Evolutionary conservation across 2,113 vertebrate species (phyloP).

Genomic region (Serilophus lunatus): DNA sequence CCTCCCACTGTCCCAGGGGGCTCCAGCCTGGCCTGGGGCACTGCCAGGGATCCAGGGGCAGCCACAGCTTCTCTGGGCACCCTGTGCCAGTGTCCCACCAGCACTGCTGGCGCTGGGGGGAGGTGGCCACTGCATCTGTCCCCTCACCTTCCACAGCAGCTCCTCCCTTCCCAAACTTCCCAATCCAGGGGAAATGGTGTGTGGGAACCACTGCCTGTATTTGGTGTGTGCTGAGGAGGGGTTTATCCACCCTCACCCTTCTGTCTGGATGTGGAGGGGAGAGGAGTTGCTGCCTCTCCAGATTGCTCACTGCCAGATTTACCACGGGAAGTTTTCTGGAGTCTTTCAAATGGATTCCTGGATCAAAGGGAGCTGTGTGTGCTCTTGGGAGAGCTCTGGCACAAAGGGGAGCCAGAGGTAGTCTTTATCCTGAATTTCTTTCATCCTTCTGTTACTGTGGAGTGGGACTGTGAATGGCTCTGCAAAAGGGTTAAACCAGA

Average conservation of each 20-base stretch:
- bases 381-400: not conserved
- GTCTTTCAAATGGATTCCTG: not conserved
- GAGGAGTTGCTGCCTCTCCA: fast-evolving
- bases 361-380: not conserved
- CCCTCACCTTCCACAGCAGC: too few relatives aligned
- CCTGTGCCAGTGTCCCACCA: not conserved
- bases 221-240: fast-evolving
- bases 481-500: not conserved
- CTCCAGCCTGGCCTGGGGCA: not conserved
- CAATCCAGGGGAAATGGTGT: not conserved
- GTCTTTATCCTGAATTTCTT: not conserved
- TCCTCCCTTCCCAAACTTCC: not conserved
- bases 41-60: not conserved
- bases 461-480: not conserved
- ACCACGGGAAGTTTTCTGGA: fast-evolving
- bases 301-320: not conserved
- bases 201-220: fast-evolving
- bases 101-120: not conserved
- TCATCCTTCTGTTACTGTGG: not conserved
- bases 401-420: not conserved
- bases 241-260: not conserved
- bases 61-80: not conserved
- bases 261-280: not conserved
- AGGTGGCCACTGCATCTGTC: too few relatives aligned
- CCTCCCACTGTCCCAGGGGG: not conserved